phyloP scores from a whole-genome alignment of 2,797 vertebrate species.

The Chiroxiphia lanceolata region DNA sequence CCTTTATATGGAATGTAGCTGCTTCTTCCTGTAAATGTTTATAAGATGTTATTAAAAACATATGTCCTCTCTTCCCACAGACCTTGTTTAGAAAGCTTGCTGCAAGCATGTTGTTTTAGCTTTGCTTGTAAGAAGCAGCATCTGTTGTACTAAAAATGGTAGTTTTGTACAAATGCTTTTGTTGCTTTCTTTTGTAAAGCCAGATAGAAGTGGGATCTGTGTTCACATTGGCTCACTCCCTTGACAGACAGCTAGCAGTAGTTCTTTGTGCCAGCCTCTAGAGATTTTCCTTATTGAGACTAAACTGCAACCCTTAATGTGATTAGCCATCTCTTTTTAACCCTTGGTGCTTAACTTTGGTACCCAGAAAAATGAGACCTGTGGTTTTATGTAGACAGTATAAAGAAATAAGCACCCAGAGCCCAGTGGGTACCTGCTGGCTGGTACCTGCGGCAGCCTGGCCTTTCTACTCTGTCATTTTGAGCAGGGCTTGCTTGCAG shows the following conservation, averaged over 20 bases:
- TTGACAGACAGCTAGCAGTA: background rate
- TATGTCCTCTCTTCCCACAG: conserved; percentile 53
- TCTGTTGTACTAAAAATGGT: conserved; percentile 35
- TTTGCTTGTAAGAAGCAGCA: conserved; percentile 37
- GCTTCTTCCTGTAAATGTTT: conserved; percentile 67
- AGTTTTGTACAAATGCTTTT: conserved; percentile 31
- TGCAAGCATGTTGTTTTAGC: conserved; percentile 25
- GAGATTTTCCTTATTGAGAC: background rate
- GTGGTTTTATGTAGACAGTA: background rate
- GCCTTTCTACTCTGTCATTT: background rate
- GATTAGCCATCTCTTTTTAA: background rate
- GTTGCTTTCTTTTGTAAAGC: conserved; percentile 21
- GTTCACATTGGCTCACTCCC: background rate
- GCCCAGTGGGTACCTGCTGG: rapidly evolving
- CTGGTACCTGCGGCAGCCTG: background rate
- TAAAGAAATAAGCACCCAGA: background rate
- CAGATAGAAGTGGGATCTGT: background rate
- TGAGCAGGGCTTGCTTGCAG: background rate
- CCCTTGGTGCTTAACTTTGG: background rate
- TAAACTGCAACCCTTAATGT: background rate
- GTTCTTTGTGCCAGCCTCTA: background rate
- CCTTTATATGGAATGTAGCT: conserved; percentile 64
- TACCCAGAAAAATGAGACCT: background rate
- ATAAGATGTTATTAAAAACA: conserved; percentile 67
- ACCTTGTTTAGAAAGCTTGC: conserved; percentile 42